These are phyloP conservation scores for Cettia cetti DNA, from an alignment of 2,113 vertebrate species.

Conservation along the genomic window DNA sequence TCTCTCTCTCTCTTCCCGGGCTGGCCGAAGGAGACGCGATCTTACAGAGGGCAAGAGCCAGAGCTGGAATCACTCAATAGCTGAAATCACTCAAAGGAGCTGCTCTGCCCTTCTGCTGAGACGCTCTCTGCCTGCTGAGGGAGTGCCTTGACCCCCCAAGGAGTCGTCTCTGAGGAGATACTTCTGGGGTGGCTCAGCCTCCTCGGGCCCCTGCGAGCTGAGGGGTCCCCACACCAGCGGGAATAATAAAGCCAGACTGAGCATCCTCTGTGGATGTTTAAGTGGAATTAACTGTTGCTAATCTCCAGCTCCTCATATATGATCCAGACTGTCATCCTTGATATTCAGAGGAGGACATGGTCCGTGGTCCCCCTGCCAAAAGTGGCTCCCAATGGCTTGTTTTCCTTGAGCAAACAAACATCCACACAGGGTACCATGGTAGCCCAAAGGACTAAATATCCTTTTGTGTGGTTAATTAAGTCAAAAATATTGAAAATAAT, in stretches of 20 bases:
- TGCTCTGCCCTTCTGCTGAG: too few relatives aligned
- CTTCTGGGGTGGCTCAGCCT: too few relatives aligned
- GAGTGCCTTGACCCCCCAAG: too few relatives aligned
- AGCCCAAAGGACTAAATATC: background rate
- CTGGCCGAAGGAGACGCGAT: too few relatives aligned
- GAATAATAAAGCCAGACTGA: background rate
- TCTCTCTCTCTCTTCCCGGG: too few relatives aligned
- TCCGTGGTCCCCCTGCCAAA: background rate
- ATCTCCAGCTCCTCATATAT: background rate
- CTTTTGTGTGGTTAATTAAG: background rate
- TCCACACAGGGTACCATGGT: background rate
- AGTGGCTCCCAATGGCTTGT: background rate
- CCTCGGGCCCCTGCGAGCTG: too few relatives aligned
- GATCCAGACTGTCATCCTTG: background rate
- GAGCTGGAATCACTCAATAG: too few relatives aligned
- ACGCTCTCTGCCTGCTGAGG: too few relatives aligned
- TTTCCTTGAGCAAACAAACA: background rate
- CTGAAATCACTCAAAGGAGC: too few relatives aligned
- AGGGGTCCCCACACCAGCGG: too few relatives aligned
- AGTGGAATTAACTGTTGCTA: background rate
- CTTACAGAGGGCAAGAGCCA: too few relatives aligned
- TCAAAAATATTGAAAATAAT: background rate
- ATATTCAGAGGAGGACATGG: background rate
- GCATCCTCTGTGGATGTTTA: accelerated
- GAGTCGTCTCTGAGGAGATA: too few relatives aligned